phyloP scores from a whole-genome alignment of 2,113 vertebrate species.

The Pangasianodon hypophthalmus region DNA sequence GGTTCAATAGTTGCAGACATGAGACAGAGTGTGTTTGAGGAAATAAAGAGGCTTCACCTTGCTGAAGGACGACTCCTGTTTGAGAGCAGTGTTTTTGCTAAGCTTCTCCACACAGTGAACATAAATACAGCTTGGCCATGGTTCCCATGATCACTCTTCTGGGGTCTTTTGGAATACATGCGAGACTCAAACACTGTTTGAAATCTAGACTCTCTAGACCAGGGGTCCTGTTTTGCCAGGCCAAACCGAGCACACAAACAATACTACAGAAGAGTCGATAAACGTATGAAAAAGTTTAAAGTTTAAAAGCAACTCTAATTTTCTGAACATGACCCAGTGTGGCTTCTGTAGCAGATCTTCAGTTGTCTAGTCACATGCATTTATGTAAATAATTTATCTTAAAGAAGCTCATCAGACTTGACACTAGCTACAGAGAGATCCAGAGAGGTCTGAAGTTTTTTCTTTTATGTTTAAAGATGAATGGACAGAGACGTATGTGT shows the following conservation, averaged over 20 bases:
- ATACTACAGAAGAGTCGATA: too few species aligned
- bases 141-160: background rate
- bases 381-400: background rate
- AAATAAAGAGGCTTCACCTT: constrained; percentile 19
- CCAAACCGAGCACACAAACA: too few species aligned
- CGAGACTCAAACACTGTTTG: background rate
- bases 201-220: too few species aligned
- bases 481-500: too few species aligned
- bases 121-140: background rate
- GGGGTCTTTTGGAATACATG: background rate
- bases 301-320: background rate
- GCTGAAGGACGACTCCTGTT: background rate
- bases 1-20: constrained; percentile 7
- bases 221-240: too few species aligned
- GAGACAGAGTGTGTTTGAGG: constrained; percentile 29
- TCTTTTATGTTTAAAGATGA: background rate
- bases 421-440: background rate
- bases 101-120: background rate
- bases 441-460: background rate
- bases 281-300: background rate
- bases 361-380: background rate
- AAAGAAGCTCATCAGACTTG: background rate
- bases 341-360: background rate
- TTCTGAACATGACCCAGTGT: background rate
- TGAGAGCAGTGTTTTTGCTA: background rate